These are phyloP conservation scores for Melanotaenia boesemani DNA, from an alignment of 2,797 vertebrate genomes.

Conservation along the genomic window DNA sequence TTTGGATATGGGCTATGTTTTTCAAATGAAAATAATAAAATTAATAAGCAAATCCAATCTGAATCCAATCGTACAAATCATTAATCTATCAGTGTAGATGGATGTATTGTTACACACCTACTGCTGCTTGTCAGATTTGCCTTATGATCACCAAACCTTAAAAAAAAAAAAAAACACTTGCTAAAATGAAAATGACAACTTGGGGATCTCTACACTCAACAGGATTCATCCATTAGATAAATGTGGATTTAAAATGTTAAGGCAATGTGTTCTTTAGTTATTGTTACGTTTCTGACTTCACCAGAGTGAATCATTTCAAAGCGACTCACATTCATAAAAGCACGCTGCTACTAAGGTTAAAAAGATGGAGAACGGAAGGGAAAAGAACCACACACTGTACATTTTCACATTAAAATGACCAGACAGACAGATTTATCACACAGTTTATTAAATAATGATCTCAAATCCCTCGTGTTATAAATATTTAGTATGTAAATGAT, in stretches of 20 bases:
- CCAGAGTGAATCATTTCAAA: background rate
- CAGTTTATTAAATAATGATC: constrained; percentile 66
- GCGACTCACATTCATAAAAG: background rate
- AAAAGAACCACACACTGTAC: background rate
- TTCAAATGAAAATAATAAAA: too few species aligned
- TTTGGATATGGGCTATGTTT: too few species aligned
- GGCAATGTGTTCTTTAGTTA: background rate
- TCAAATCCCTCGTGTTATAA: constrained; percentile 54
- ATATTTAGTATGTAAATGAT: constrained; percentile 55
- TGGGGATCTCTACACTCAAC: too few species aligned
- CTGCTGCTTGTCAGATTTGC: too few species aligned
- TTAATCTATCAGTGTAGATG: too few species aligned
- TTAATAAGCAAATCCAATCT: too few species aligned
- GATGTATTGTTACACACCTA: too few species aligned
- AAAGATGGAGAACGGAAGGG: background rate
- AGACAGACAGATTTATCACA: constrained; percentile 35
- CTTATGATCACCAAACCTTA: too few species aligned
- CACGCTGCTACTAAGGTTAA: background rate
- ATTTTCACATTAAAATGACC: constrained; percentile 4
- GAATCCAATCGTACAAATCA: too few species aligned
- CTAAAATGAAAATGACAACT: too few species aligned
- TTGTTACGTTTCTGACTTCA: background rate
- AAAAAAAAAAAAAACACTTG: too few species aligned
- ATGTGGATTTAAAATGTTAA: accelerated
- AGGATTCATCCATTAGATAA: background rate